Evolutionary conservation across 1,140 invertebrate genomes (phyloP).

Genomic region (Eriocheir sinensis): DNA sequence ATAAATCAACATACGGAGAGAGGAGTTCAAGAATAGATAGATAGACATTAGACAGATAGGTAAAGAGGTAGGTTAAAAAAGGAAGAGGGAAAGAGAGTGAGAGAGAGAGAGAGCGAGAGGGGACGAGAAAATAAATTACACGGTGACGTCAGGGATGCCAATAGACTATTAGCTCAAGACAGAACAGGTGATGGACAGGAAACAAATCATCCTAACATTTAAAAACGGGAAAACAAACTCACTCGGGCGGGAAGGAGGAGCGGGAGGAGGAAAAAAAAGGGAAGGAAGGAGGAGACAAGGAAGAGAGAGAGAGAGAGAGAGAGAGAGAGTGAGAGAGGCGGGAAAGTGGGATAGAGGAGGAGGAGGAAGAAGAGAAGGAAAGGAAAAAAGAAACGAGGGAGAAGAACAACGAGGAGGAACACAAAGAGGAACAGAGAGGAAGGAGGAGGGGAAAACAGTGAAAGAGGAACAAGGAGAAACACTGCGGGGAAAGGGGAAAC

Average conservation of each 20-base stretch:
- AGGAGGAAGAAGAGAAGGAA: background rate
- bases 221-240: background rate
- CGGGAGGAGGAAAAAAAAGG: background rate
- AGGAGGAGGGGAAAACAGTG: background rate
- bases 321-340: background rate
- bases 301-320: background rate
- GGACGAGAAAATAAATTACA: conserved; percentile 23
- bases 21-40: background rate
- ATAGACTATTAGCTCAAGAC: background rate
- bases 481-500: background rate
- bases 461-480: background rate
- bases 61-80: conserved; percentile 27
- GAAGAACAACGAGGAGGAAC: background rate
- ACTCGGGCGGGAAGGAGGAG: background rate
- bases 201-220: background rate
- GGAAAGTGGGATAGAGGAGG: background rate
- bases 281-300: background rate
- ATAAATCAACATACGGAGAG: background rate
- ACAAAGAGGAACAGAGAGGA: background rate
- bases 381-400: background rate
- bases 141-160: too few species aligned
- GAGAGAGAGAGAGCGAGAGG: conserved; percentile 41
- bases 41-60: background rate
- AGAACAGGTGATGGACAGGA: background rate
- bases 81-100: conserved; percentile 1